Evolutionary conservation across 2,888 invertebrate genomes (phyloP), one percentile per base, ranked within the genome.

Genomic region (Lochmaea crataegi): DNA sequence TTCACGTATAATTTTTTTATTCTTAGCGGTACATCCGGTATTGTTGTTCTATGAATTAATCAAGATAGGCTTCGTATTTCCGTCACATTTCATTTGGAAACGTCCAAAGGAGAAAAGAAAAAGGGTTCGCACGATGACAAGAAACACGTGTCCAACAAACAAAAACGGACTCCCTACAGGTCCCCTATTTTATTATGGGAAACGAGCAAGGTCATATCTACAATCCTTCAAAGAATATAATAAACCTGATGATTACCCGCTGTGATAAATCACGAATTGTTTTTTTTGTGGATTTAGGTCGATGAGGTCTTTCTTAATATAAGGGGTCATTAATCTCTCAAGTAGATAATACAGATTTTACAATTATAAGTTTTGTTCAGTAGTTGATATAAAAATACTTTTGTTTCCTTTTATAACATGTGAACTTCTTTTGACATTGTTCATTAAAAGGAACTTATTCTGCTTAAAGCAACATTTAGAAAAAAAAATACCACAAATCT

Each of bases 401-500:
- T 7, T 38, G 32, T 38, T 38, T 38, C 9, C 32, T 4, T 32
- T 4, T 32, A 5, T 32, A 32, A 32, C 12, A 42, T 12, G 10
- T 11, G 14, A 45, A 45, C 11, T 12, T 14, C 1, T 14, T 45
- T 14, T 45, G 11, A 11, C 14, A 14, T 45, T 45, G 12, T 45
- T 45, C 14, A 45, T 45, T 45, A 5, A 45, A 45, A 45, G 6
- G 14, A 6, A 45, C 11, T 51, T 16, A n/a, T 5, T 51, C 1
- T 51, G 9, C 9, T 9, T 16, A 16, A n/a, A 51, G 14, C 16
- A 51, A 53, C 16, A 2, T 16, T 53, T 10, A 16, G 6, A 0
- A 53, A 63, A 41, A 41, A 63, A 42, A 63, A 41, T 38, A n/a
- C 61, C 42, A 74, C 79, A 79, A 80, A 81, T 81, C 79, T 79